phyloP scores from a whole-genome alignment of 2,797 vertebrate genomes.

The Clarias laeviceps region DNA sequence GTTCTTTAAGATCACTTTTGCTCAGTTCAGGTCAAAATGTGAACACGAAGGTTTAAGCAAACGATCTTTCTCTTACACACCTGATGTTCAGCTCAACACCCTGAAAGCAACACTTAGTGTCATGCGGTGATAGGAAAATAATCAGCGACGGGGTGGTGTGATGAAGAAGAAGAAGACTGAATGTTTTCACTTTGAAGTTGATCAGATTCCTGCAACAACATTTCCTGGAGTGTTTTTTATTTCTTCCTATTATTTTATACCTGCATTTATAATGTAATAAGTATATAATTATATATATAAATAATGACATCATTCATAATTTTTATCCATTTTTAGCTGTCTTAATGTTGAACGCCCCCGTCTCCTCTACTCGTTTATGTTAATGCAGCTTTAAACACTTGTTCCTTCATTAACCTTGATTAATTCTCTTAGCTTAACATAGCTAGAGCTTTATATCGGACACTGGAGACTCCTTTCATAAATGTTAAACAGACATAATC shows the following conservation, averaged over 20 bases:
- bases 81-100: not conserved
- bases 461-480: not conserved
- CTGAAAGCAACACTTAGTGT: not conserved
- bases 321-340: not conserved
- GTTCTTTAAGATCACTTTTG: not conserved
- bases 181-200: not conserved
- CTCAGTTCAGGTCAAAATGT: not conserved
- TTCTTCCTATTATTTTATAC: not conserved
- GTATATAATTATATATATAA: no score
- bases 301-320: not conserved
- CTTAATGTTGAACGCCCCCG: not conserved
- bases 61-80: not conserved
- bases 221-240: not conserved
- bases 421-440: not conserved
- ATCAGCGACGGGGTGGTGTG: not conserved
- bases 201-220: not conserved
- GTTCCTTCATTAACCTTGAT: not conserved
- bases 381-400: not conserved
- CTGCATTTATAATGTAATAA: not conserved
- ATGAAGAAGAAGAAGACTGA: not conserved
- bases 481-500: not conserved
- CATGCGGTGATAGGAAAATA: constrained; percentile 14
- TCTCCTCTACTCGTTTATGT: not conserved
- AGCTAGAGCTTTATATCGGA: not conserved
- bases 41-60: not conserved